Evolutionary conservation across 2,797 vertebrate genomes (phyloP).

Genomic region (Anolis apletophallus): DNA sequence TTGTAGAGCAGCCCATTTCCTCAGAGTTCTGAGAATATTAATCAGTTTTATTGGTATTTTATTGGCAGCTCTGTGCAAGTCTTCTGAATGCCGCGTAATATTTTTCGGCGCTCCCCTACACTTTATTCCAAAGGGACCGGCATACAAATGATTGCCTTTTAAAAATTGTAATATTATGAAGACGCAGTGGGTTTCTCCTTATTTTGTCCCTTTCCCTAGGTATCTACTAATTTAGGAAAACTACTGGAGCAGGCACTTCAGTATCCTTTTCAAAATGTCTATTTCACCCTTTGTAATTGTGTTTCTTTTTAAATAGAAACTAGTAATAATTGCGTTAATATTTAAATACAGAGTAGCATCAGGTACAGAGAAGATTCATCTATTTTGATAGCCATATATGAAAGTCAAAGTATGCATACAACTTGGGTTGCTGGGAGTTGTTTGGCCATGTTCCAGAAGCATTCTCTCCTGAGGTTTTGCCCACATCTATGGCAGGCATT

Average conservation of each 20-base stretch:
- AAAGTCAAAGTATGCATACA: too few species aligned
- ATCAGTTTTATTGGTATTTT: conserved; percentile 81
- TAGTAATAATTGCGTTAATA: not conserved
- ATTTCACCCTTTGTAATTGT: too few species aligned
- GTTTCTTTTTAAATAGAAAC: too few species aligned
- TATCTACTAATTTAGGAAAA: accelerated
- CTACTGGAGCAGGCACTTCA: too few species aligned
- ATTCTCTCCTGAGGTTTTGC: too few species aligned
- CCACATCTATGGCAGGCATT: too few species aligned
- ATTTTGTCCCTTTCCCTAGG: not conserved
- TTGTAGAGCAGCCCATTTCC: conserved; percentile 77
- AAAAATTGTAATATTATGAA: not conserved
- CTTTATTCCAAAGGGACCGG: conserved; percentile 47
- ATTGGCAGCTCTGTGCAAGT: conserved; percentile 67
- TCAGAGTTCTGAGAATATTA: conserved; percentile 77
- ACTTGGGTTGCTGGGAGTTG: too few species aligned
- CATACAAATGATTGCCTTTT: conserved; percentile 49
- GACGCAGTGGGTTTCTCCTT: conserved; percentile 1
- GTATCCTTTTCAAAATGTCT: not conserved
- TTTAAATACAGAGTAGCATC: not conserved
- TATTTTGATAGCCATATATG: too few species aligned
- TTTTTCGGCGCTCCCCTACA: conserved; percentile 58
- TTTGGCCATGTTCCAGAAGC: too few species aligned
- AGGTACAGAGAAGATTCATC: not conserved
- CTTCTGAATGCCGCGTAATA: conserved; percentile 74